These are phyloP conservation scores for Sussaba pulchella DNA, from an alignment of 2,888 invertebrate genomes.

Conservation along the genomic window DNA sequence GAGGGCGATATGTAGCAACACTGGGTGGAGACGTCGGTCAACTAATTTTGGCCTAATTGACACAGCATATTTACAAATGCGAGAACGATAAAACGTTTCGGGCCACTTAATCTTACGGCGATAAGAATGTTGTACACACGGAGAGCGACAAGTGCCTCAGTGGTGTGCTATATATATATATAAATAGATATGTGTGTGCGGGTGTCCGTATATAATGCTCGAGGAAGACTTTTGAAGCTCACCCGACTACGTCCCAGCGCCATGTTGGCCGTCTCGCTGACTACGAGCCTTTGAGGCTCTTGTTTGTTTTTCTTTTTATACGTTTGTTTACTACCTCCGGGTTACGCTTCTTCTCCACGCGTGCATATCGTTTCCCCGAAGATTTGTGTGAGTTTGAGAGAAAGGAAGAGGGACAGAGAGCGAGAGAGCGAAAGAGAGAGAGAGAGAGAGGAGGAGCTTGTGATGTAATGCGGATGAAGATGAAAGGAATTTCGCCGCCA, in stretches of 20 bases:
- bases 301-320: slow-evolving; percentile 32
- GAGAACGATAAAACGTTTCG: slow-evolving; percentile 39
- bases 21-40: slow-evolving; percentile 18
- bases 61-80: slow-evolving; percentile 44
- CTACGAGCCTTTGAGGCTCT: not conserved
- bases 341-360: slow-evolving; percentile 11
- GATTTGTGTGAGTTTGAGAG: not conserved
- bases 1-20: not conserved
- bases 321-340: slow-evolving; percentile 36
- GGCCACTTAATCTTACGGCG: slow-evolving; percentile 14
- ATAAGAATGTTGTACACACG: slow-evolving; percentile 31
- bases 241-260: not conserved
- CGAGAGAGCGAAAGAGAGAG: not conserved
- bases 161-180: slow-evolving; percentile 35
- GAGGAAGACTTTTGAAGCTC: slow-evolving; percentile 31
- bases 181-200: not conserved
- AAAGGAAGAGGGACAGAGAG: too few species aligned
- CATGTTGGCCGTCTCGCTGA: not conserved
- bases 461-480: slow-evolving; percentile 1
- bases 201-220: slow-evolving; percentile 10
- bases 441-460: not conserved
- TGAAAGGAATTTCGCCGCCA: slow-evolving; percentile 24
- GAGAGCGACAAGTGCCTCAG: slow-evolving; percentile 40
- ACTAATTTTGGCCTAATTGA: slow-evolving; percentile 48
- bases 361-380: not conserved